phyloP scores from a whole-genome alignment of 1,140 invertebrate genomes.

The Telenomus remus region DNA sequence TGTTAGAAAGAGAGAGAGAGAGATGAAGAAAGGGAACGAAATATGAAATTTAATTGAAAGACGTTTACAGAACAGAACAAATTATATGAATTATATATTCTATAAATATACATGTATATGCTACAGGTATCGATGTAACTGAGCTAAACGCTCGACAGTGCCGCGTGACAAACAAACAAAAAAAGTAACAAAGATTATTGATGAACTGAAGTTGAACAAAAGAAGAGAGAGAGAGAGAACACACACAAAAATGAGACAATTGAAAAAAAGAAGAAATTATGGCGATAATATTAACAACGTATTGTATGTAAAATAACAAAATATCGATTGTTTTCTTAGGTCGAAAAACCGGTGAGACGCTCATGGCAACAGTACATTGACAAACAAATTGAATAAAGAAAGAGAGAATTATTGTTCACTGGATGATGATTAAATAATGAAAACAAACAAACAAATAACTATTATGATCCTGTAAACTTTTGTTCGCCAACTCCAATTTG shows the following conservation, averaged over 20 bases:
- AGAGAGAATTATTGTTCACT: slow-evolving; percentile 36
- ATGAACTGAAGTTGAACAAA: slow-evolving; percentile 3
- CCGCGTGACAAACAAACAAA: slow-evolving; percentile 46
- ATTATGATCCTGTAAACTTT: slow-evolving; percentile 58
- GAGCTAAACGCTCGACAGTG: slow-evolving; percentile 58
- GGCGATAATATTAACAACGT: slow-evolving; percentile 55
- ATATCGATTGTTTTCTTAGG: slow-evolving; percentile 61
- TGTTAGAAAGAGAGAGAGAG: slow-evolving; percentile 57
- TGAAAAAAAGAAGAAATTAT: too few relatives aligned
- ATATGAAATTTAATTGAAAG: slow-evolving; percentile 31
- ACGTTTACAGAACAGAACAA: slow-evolving; percentile 60
- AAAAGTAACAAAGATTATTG: not conserved
- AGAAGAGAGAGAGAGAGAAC: not conserved
- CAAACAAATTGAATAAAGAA: slow-evolving; percentile 30
- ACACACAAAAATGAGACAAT: not conserved
- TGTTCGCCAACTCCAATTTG: slow-evolving; percentile 60
- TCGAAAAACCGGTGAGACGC: slow-evolving; percentile 44
- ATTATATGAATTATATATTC: slow-evolving; percentile 33
- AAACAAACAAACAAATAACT: too few relatives aligned
- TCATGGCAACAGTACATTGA: slow-evolving; percentile 52
- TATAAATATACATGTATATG: slow-evolving; percentile 63
- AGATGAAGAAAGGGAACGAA: slow-evolving; percentile 4
- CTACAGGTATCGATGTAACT: slow-evolving; percentile 70
- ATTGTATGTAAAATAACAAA: slow-evolving; percentile 60
- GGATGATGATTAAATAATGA: too few relatives aligned